These are phyloP conservation scores for Brachypodius melanocephalos DNA, from an alignment of 2,113 vertebrate species.

Conservation along the genomic window DNA sequence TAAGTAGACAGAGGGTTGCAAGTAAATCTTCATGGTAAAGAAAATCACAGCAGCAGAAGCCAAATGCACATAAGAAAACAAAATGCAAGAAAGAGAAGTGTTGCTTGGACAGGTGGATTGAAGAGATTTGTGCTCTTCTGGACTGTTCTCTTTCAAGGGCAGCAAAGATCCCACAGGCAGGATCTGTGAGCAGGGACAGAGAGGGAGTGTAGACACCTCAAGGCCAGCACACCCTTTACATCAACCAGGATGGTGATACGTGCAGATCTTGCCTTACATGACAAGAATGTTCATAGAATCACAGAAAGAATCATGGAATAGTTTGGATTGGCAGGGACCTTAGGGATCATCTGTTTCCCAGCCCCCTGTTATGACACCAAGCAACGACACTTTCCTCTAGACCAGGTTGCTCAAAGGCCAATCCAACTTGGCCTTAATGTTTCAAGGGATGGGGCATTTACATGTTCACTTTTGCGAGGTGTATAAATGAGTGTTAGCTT, in stretches of 20 bases:
- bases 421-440: neutral
- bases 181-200: neutral
- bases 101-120: rapidly evolving
- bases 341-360: neutral
- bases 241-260: neutral
- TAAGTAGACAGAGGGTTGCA: neutral
- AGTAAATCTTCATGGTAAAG: neutral
- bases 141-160: neutral
- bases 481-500: neutral
- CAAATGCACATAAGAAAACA: neutral
- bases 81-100: neutral
- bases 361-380: neutral
- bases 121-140: neutral
- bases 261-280: rapidly evolving
- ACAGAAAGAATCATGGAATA: neutral
- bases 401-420: neutral
- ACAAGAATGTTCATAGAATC: neutral
- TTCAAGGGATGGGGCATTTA: neutral
- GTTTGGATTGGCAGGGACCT: neutral
- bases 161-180: neutral
- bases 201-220: neutral
- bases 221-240: neutral
- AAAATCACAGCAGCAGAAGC: neutral
- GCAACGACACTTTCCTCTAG: neutral
- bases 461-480: neutral